These are phyloP conservation scores for Cantharis nigra DNA, from an alignment of 2,888 invertebrate genomes.

Conservation along the genomic window DNA sequence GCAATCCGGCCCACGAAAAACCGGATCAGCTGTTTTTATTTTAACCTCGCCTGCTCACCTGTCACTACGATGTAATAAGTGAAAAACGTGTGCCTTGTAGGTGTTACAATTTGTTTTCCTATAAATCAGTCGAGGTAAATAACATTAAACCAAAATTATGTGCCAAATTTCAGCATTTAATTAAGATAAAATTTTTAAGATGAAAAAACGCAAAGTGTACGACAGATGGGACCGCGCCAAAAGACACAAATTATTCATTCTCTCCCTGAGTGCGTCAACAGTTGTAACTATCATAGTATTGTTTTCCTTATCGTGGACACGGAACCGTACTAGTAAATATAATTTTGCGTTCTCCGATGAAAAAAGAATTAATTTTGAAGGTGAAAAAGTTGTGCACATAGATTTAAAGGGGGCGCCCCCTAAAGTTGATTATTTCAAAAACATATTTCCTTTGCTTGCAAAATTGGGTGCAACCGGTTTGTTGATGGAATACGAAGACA, in stretches of 20 bases:
- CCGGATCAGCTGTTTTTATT: not conserved
- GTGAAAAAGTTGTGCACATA: constrained; percentile 73
- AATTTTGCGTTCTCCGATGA: not conserved
- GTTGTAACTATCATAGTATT: constrained; percentile 3
- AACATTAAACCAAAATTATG: not conserved
- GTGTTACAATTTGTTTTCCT: not conserved
- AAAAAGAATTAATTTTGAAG: constrained; percentile 30
- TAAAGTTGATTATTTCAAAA: constrained; percentile 64
- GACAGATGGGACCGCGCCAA: constrained; percentile 2
- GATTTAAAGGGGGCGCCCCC: constrained; percentile 87
- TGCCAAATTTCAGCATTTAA: not conserved
- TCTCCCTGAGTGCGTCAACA: not conserved
- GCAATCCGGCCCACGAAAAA: not conserved
- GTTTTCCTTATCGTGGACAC: constrained; percentile 5
- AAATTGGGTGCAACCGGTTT: constrained; percentile 76
- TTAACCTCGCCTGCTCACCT: not conserved
- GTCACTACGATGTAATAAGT: not conserved
- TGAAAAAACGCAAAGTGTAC: constrained; percentile 10
- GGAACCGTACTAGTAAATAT: not conserved
- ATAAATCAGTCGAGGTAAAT: not conserved
- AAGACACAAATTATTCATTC: constrained; percentile 7
- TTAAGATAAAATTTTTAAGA: not conserved
- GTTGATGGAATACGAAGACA: constrained; percentile 85
- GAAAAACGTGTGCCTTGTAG: not conserved
- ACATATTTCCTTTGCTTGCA: constrained; percentile 65